Conservation (phyloP, 1,140 invertebrate species). For the Drosophila takahashii region DNA sequence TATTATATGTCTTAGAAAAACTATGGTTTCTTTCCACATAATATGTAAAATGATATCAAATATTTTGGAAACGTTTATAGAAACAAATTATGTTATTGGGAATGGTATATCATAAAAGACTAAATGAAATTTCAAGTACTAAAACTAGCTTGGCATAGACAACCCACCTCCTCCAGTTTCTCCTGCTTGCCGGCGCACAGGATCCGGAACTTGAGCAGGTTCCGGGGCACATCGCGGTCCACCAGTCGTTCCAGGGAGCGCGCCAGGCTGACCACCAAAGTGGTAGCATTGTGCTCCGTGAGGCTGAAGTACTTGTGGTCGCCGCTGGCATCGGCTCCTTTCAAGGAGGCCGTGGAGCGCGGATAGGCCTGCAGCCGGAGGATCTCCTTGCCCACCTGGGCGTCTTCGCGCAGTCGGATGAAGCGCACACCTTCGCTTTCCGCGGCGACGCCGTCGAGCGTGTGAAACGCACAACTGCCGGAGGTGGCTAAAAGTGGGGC, state of each 20-base stretch:
- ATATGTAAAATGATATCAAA: too few relatives aligned
- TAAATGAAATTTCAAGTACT: too few relatives aligned
- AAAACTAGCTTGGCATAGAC: too few relatives aligned
- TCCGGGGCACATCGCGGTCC: constrained; percentile 91
- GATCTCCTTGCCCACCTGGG: constrained; percentile 79
- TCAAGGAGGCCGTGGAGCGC: constrained; percentile 65
- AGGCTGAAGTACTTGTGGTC: constrained; percentile 83
- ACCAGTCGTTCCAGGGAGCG: constrained; percentile 92
- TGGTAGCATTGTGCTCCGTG: constrained; percentile 87
- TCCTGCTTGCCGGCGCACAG: constrained; percentile 86
- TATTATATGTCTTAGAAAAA: too few relatives aligned
- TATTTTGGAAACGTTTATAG: too few relatives aligned
- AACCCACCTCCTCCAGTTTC: constrained; percentile 84
- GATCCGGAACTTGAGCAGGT: constrained; percentile 92
- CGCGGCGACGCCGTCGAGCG: constrained; percentile 67
- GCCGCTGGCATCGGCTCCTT: constrained; percentile 67
- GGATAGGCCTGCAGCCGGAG: constrained; percentile 79
- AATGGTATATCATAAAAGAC: too few relatives aligned
- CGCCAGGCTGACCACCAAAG: constrained; percentile 89
- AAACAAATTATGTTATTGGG: too few relatives aligned
- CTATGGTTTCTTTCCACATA: too few relatives aligned
- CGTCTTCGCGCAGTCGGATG: constrained; percentile 80
- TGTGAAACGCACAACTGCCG: constrained; percentile 76
- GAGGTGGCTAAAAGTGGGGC: constrained; percentile 55
- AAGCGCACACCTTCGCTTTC: constrained; percentile 84